Evolutionary conservation across 2,888 invertebrate species (phyloP).

Genomic region (Drosophila macrospina): DNA sequence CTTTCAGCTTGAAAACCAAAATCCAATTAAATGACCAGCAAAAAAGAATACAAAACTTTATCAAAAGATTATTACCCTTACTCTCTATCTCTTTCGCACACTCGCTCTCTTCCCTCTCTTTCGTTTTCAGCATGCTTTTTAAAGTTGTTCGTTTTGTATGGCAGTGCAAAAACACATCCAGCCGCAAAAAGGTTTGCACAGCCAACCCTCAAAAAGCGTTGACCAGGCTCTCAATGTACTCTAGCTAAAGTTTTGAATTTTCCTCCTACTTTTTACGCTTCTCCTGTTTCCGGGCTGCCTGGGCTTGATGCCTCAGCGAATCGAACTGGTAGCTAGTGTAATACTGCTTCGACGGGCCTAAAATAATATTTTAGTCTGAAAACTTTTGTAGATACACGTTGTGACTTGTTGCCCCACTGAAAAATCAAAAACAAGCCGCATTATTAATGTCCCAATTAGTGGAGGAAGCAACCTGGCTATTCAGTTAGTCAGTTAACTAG

Average conservation of each 20-base stretch:
- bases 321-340: constrained; percentile 21
- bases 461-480: constrained; percentile 13
- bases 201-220: constrained; percentile 18
- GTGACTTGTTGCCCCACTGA: constrained; percentile 63
- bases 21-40: constrained; percentile 60
- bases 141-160: constrained; percentile 30
- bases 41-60: constrained; percentile 55
- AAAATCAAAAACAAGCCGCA: constrained; percentile 47
- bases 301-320: constrained; percentile 5
- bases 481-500: neutral
- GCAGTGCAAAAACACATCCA: constrained; percentile 23
- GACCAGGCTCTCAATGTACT: constrained; percentile 4
- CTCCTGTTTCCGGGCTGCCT: neutral
- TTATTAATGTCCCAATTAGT: constrained; percentile 77
- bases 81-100: neutral
- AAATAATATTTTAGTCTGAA: constrained; percentile 48
- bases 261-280: neutral
- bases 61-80: constrained; percentile 25
- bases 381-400: constrained; percentile 29
- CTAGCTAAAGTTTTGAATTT: constrained; percentile 19
- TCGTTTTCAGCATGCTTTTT: constrained; percentile 11
- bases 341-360: constrained; percentile 4
- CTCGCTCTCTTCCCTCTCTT: neutral
- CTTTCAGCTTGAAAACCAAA: constrained; percentile 22
- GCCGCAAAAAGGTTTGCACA: constrained; percentile 37